Evolutionary conservation across 1,140 invertebrate species (phyloP), one percentile per base, ranked within the genome.

Genomic region (Prorops nasuta): DNA sequence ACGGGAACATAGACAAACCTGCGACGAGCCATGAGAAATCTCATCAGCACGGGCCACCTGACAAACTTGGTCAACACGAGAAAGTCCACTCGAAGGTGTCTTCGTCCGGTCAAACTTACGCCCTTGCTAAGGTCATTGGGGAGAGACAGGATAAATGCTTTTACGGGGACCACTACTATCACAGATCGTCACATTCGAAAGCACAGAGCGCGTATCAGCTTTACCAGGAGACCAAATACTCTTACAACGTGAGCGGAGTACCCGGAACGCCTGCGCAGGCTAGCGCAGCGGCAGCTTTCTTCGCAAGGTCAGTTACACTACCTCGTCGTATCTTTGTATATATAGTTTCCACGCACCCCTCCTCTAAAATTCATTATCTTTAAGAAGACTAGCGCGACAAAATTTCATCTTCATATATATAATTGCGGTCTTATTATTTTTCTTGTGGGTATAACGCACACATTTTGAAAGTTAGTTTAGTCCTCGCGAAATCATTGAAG

Each of bases 201-300:
- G 58, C 66, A 20, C 57, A 59, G 12, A 64, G 49, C 37, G 63
- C 64, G 16, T 70, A 71, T 51, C 64, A 70, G 41, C 55, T 66
- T 18, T 77, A 76, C 54, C 72, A 74, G 57, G 76, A 77, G 49
- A 69, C 69, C 18, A 77, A 77, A 53, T 78, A 78, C 40, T 69
- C 75, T 14, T 77, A 78, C 60, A 75, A 66, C 56, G 74, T 77
- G 35, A 78, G 67, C 54, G 74, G 75, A 7, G 60, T 73, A 14
- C 71, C 74, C 0, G 76, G 77, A 19, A 76, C 72, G 44, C 67
- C 71, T 20, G 71, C 73, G 15, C 77, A 79, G 48, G 72, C 72
- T 21, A 77, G 72, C 48, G 74, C 75, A 45, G 75, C 76, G 34
- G 75, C 76, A 32, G 74, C 74, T 36, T 79, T 78, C 65, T 79